Base-by-base conservation (phyloP, 30 jellyfish, hydroid and myxozoan species). In the Aurelia sp. region DNA sequence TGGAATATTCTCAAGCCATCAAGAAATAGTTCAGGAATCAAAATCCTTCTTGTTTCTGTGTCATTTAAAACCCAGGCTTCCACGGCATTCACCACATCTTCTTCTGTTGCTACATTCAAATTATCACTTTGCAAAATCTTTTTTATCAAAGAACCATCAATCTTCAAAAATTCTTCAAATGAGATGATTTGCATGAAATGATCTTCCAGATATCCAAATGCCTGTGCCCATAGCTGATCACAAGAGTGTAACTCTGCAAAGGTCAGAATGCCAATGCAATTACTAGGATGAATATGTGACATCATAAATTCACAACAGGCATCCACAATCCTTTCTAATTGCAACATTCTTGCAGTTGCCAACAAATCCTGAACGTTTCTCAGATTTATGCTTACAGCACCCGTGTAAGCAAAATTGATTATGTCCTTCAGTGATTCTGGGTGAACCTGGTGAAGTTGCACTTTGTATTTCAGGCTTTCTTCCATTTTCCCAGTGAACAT, bases 401-500 rank as follows among this genome's bases (percentile, higher is more conserved):
- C 98, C 44, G 96, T 85, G 61, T 92, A 92, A 15, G 98, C 98
- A 79, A 92, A 92, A 31, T 92, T 90, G 31, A 92, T 81, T 37
- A 92, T 73, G 60, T 80, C 84, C 8, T 88, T 84, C 15, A 92
- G 75, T 65, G 91, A 73, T 64, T 73, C 79, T 41, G 88, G 91
- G 66, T 88, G 92, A 13, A 83, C 78, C 35, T 92, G 91, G 48
- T 92, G 94, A 18, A 92, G 89, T 9, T 79, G 64, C 13, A 92
- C 89, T 23, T 90, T 86, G 72, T 85, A 69, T 63, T 64, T 74
- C 53, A 40, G 16, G 76, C 96, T 79, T 73, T 92, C 98, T 63
- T 92, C 96, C 94, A 92, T 79, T 67, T 78, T 86, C 53, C 96
- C 94, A 22, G 96, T 86, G 65, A 92, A 92, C 98, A 92, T 92